phyloP scores from a whole-genome alignment of 2,888 invertebrate species.

The Drosophila paramelanica region DNA sequence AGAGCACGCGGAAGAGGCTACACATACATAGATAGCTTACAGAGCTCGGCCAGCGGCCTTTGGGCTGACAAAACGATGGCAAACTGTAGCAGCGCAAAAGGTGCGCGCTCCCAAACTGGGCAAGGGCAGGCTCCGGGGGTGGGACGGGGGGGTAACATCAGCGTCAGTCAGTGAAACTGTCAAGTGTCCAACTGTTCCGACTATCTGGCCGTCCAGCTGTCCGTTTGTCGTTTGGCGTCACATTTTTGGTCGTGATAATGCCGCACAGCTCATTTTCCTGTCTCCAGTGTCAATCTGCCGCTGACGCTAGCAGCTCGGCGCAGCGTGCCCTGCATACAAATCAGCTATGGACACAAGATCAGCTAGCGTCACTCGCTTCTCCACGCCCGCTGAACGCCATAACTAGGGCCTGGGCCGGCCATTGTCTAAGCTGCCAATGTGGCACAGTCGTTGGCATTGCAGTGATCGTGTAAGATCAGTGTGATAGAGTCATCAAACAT shows the following conservation, averaged over 20 bases:
- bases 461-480: slow-evolving; percentile 28
- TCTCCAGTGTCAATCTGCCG: slow-evolving; percentile 74
- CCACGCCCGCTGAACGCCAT: slow-evolving; percentile 10
- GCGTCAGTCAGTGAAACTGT: slow-evolving; percentile 50
- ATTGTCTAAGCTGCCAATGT: slow-evolving; percentile 13
- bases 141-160: neutral
- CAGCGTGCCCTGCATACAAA: slow-evolving; percentile 56
- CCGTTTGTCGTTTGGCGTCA: slow-evolving; percentile 63
- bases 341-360: slow-evolving; percentile 11
- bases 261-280: slow-evolving; percentile 76
- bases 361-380: slow-evolving; percentile 9
- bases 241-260: slow-evolving; percentile 78
- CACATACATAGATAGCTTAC: slow-evolving; percentile 8
- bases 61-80: slow-evolving; percentile 25
- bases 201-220: slow-evolving; percentile 6
- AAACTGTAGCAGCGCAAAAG: slow-evolving; percentile 45
- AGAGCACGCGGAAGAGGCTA: slow-evolving; percentile 44
- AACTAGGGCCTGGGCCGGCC: slow-evolving; percentile 14
- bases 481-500: slow-evolving; percentile 37
- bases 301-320: slow-evolving; percentile 45
- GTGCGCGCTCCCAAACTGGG: slow-evolving; percentile 31
- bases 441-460: slow-evolving; percentile 36
- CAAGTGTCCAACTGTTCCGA: slow-evolving; percentile 27
- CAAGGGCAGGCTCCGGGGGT: slow-evolving; percentile 31
- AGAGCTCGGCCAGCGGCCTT: slow-evolving; percentile 37